phyloP scores from a whole-genome alignment of 2,797 vertebrate genomes.

The Neosilurus mollespiculum region DNA sequence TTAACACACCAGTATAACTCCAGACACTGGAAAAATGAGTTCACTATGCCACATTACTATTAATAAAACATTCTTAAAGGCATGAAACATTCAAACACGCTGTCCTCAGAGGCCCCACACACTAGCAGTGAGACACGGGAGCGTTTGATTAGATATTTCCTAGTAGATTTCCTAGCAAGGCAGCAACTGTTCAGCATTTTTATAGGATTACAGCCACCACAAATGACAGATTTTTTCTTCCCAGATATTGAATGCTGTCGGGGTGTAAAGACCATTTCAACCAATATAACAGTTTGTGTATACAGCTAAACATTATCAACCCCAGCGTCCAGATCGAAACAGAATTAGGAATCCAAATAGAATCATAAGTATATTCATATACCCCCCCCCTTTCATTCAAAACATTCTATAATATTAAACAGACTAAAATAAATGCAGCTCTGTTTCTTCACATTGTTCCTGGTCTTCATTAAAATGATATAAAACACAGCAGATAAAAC shows the following conservation, averaged over 20 bases:
- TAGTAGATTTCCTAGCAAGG: no score
- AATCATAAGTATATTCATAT: background rate
- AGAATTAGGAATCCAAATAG: background rate
- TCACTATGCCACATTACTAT: background rate
- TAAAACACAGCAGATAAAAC: background rate
- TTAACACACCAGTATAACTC: constrained; percentile 21
- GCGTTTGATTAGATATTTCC: no score
- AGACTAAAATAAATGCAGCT: background rate
- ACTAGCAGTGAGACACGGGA: no score
- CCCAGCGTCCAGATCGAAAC: background rate
- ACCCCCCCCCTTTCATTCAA: background rate
- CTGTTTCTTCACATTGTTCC: background rate
- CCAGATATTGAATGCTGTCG: no score
- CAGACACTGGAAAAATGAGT: constrained; percentile 17
- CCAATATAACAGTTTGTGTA: no score
- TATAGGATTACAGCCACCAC: no score
- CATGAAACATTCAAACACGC: background rate
- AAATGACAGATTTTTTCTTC: no score
- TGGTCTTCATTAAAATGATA: background rate
- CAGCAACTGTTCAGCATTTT: no score
- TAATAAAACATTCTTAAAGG: background rate
- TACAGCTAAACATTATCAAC: no score
- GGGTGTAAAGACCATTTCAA: no score
- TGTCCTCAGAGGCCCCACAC: no score
- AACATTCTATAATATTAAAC: background rate